Base-by-base conservation (phyloP, 2,888 invertebrate species). In the Spisula subtruncata region DNA sequence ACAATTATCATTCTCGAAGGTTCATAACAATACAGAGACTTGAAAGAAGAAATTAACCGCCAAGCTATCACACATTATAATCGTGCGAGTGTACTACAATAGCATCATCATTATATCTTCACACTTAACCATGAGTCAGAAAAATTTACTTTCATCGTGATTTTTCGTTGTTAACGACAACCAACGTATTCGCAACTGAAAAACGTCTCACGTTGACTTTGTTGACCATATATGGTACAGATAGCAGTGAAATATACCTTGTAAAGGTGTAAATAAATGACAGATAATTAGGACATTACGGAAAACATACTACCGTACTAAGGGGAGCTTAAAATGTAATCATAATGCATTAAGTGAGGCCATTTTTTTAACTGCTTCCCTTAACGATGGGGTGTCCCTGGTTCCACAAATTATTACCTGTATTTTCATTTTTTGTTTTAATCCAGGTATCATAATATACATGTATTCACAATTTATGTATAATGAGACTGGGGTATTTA, bases 171-270 rank as follows among this genome's bases (percentile, higher is more conserved):
- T n/a, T 66, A 66, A 66, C 25, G 60, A 66, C 60, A 25, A 66
- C 60, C 60, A 66, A 66, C 8, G 60, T 66, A 66, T 66, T 66
- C n/a, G n/a, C 60, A 66, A 66, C 8, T 41, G 25, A n/a, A 66
- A 51, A 25, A 25, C 60, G 10, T 6, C 25, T 66, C 25, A 66
- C n/a, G n/a, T 25, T 41, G 41, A 41, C 41, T 41, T n/a, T n/a
- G n/a, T n/a, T 66, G n/a, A 66, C 60, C 60, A 66, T 66, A 66
- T 66, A 66, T 25, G 60, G 60, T 66, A n/a, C 60, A 66, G 60
- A 25, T 66, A 25, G 10, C 60, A 12, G 25, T n/a, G 10, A 25
- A 8, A n/a, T 51, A 16, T 66, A 66, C 60, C 60, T 66, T 25
- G 10, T 66, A 25, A n/a, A n/a, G 20, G n/a, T 25, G 10, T 1